These are phyloP conservation scores for Chymomyza amoena DNA, from an alignment of 2,888 invertebrate species.

Conservation along the genomic window DNA sequence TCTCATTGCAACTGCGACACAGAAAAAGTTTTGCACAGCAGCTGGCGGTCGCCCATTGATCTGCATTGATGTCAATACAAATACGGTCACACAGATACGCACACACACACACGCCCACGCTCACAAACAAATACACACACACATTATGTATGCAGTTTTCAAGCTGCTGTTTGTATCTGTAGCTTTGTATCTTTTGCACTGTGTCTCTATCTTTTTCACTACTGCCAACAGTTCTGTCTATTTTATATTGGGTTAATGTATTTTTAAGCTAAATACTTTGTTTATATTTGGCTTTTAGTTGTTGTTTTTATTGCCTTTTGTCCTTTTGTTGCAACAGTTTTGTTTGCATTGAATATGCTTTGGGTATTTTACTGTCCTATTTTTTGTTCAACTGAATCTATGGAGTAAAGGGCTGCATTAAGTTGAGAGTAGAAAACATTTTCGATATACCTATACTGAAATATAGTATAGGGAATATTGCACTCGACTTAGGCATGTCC, in stretches of 20 bases:
- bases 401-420: too few relatives aligned
- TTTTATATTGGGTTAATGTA: conserved; percentile 62
- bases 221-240: not conserved
- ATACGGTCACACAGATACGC: conserved; percentile 9
- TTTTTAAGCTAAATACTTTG: conserved; percentile 73
- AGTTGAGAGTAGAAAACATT: too few relatives aligned
- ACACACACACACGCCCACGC: conserved; percentile 10
- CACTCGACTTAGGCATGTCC: too few relatives aligned
- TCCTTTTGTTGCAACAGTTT: conserved; percentile 24
- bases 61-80: conserved; percentile 59
- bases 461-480: too few relatives aligned
- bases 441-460: too few relatives aligned
- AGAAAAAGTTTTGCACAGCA: conserved; percentile 11
- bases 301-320: conserved; percentile 36
- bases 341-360: not conserved
- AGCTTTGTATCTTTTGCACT: not conserved
- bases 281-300: conserved; percentile 68
- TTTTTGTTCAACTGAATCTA: too few relatives aligned
- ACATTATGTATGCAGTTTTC: conserved; percentile 51
- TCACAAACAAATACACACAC: conserved; percentile 12
- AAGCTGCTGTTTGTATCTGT: conserved; percentile 9
- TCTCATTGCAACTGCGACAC: conserved; percentile 5
- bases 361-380: conserved; percentile 18
- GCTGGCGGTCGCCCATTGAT: conserved; percentile 53
- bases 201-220: not conserved